These are phyloP conservation scores for Onychomys torridus DNA, from an alignment of 2,797 vertebrate species.

Conservation along the genomic window DNA sequence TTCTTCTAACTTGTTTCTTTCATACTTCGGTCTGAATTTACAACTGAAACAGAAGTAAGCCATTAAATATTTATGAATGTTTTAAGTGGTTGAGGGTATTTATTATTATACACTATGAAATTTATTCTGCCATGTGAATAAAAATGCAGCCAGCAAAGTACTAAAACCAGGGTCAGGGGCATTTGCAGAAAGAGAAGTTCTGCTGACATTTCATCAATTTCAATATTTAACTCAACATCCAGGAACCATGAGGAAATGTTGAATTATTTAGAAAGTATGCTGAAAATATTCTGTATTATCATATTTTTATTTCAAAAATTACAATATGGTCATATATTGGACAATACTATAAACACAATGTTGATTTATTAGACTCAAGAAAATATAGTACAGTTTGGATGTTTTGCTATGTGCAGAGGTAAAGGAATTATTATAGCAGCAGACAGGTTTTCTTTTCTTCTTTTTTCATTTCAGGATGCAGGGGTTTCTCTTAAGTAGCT, in stretches of 20 bases:
- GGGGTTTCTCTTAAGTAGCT: background rate
- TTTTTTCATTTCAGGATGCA: background rate
- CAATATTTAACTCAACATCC: conserved; percentile 4
- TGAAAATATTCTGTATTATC: background rate
- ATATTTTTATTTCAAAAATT: background rate
- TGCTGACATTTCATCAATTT: background rate
- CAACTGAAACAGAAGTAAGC: background rate
- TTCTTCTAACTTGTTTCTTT: conserved; percentile 15
- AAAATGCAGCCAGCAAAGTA: background rate
- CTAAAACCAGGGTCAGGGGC: background rate
- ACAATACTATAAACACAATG: background rate
- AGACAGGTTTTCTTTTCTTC: background rate
- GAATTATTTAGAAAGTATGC: background rate
- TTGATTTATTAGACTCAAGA: background rate
- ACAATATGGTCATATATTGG: background rate
- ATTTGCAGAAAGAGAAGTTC: background rate
- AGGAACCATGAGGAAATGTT: background rate
- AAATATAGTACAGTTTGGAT: background rate
- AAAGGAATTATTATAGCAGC: background rate
- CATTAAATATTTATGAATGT: background rate
- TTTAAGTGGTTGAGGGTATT: background rate
- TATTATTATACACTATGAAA: background rate
- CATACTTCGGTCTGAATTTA: background rate
- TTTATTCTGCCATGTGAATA: background rate
- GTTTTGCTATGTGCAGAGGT: background rate